Base-by-base conservation (phyloP, 2,113 vertebrate species). In the Silurus glanis region DNA sequence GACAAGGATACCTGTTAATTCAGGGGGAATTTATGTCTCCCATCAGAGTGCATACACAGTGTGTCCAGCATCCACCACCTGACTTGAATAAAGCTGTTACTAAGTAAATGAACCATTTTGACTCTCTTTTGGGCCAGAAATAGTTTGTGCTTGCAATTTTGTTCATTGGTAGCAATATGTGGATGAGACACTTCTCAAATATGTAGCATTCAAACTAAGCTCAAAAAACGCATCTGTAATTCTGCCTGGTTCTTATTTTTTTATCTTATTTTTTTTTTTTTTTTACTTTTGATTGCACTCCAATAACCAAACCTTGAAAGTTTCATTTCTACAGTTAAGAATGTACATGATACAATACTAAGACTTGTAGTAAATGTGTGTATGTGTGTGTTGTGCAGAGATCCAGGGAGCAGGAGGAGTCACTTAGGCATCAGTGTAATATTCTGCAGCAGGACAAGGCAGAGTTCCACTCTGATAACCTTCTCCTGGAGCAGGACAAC, bases 401-500 rank as follows among this genome's bases (percentile, higher is more conserved):
- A 47, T 94, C 87, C 83, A 89, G 86, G 85, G 82, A 58, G 84
- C 93, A 90, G 83, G 94, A 94, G 88, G 74, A 84, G 0, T 90
- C 88, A 75, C 92, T 94, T 83, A 91, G 67, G 62, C 87, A 92
- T 0, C 91, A 93, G 81, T 87, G 91, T 64, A 58, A 85, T 69
- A 92, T 86, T 28, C 45, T 94, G 23, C 91, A 87, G 81, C 91
- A 83, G 80, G 91, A 92, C 56, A 90, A 89, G 25, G 84, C 87
- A 25, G 93, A 93, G 64, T 93, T 97, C 2, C 93, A 87, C 56
- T 93, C 80, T 61, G 89, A 83, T 62, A 91, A 94, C 9, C 88
- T 91, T 47, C 58, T 90, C 78, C 89, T 98, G 71, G 94, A 95
- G 74, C 89, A 95, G n/a, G 94, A 97, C 89, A 94, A 94, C 83